phyloP scores from a whole-genome alignment of 37 sponge, comb jelly and placozoan genomes.

The Ephydatia muelleri region DNA sequence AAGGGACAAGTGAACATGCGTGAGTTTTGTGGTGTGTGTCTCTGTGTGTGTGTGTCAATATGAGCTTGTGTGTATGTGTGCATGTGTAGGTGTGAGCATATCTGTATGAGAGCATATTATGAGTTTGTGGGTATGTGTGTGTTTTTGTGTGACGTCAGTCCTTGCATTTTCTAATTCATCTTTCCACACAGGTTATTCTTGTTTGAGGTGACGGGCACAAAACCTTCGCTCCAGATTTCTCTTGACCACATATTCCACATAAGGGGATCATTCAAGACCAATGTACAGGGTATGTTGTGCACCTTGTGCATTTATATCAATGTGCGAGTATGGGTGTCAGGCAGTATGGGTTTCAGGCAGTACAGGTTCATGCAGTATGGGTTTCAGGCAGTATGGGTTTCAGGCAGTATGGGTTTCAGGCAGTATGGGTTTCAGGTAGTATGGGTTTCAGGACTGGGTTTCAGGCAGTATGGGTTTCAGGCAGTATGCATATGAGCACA shows the following conservation, averaged over 20 bases:
- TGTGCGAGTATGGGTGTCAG: slow-evolving; percentile 21
- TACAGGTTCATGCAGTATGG: too few relatives aligned
- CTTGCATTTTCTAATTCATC: background rate
- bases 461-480: too few relatives aligned
- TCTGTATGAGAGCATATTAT: background rate
- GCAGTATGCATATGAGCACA: background rate
- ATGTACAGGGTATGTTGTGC: too few relatives aligned
- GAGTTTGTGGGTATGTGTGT: background rate
- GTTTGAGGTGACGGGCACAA: too few relatives aligned
- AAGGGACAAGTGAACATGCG: slow-evolving; percentile 61
- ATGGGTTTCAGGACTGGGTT: background rate
- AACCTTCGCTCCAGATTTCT: too few relatives aligned
- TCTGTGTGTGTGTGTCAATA: background rate
- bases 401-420: too few relatives aligned
- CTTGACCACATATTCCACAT: too few relatives aligned
- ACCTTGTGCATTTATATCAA: too few relatives aligned
- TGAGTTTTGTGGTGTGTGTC: background rate
- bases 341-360: too few relatives aligned
- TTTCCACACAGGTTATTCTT: background rate
- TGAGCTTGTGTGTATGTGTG: slow-evolving; percentile 1
- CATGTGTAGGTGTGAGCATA: background rate
- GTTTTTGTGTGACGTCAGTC: background rate
- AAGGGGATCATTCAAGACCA: background rate
- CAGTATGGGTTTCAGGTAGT: too few relatives aligned
- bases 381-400: too few relatives aligned